These are phyloP conservation scores for Cheilinus undulatus DNA, from an alignment of 2,113 vertebrate genomes.

Conservation along the genomic window DNA sequence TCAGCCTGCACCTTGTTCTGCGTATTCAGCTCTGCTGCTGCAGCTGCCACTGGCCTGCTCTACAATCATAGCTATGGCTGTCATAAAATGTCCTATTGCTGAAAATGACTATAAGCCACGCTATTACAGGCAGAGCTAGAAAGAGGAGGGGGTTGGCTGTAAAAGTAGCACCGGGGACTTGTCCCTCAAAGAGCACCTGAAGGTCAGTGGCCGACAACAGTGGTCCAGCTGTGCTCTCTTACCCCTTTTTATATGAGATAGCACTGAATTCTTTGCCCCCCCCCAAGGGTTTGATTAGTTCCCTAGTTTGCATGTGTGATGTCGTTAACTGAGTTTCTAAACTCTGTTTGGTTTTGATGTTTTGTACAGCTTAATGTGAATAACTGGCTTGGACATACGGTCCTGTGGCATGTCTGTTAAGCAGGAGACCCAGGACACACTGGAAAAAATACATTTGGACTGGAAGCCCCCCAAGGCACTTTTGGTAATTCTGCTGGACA, in stretches of 20 bases:
- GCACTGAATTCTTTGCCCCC: slow-evolving; percentile 8
- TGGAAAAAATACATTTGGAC: neutral
- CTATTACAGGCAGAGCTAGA: slow-evolving; percentile 66
- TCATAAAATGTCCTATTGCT: slow-evolving; percentile 75
- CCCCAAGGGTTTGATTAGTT: neutral
- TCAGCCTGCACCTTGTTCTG: slow-evolving; percentile 59
- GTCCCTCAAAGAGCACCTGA: slow-evolving; percentile 71
- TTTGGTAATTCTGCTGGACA: neutral
- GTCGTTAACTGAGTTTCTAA: too few relatives aligned
- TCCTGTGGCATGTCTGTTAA: neutral
- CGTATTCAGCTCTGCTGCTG: slow-evolving; percentile 45
- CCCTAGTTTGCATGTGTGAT: neutral
- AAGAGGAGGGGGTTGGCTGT: slow-evolving; percentile 53
- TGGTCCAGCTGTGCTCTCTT: slow-evolving; percentile 47
- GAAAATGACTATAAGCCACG: slow-evolving; percentile 70
- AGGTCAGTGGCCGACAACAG: slow-evolving; percentile 65
- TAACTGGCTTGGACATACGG: too few relatives aligned
- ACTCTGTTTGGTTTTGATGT: too few relatives aligned
- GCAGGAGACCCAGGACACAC: slow-evolving; percentile 2
- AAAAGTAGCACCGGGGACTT: slow-evolving; percentile 69
- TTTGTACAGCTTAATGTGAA: too few relatives aligned
- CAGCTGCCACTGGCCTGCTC: slow-evolving; percentile 43
- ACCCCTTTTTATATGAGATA: slow-evolving; percentile 10
- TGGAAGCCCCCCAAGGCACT: neutral
- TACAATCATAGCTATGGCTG: slow-evolving; percentile 66